Conservation (phyloP, 2,797 vertebrate species). For the Siniperca obscura region DNA sequence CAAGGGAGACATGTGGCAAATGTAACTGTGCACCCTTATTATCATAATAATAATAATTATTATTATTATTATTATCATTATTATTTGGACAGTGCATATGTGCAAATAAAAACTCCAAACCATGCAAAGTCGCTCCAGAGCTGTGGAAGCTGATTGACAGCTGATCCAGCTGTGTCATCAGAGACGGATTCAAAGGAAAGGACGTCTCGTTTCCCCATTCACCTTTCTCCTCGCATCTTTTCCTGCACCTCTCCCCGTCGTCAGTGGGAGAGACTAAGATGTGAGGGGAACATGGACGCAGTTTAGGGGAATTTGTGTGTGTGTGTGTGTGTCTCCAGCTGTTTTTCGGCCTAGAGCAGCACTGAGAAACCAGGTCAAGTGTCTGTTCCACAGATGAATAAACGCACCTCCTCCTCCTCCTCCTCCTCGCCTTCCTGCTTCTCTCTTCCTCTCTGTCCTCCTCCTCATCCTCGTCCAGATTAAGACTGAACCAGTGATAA, state of each 20-base stretch:
- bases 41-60: too few relatives aligned
- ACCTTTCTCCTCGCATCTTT: background rate
- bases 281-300: background rate
- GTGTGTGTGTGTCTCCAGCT: constrained; percentile 40
- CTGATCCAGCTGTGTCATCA: too few relatives aligned
- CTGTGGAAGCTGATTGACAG: too few relatives aligned
- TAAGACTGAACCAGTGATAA: background rate
- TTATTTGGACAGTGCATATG: too few relatives aligned
- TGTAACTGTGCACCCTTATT: background rate
- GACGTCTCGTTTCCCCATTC: background rate
- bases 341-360: constrained; percentile 54
- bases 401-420: constrained; percentile 42
- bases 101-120: too few relatives aligned
- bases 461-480: background rate
- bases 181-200: background rate
- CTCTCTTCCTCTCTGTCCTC: background rate
- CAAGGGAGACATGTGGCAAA: too few relatives aligned
- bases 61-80: too few relatives aligned
- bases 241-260: background rate
- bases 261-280: background rate
- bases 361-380: constrained; percentile 79
- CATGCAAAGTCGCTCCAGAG: too few relatives aligned
- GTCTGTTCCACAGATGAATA: constrained; percentile 68
- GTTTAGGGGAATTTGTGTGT: background rate
- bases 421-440: background rate